Percentiles rank a stretch among this genome's conserved stretches.
Conservation (phyloP, 2,113 vertebrate species). For the Cichladusa arquata region DNA sequence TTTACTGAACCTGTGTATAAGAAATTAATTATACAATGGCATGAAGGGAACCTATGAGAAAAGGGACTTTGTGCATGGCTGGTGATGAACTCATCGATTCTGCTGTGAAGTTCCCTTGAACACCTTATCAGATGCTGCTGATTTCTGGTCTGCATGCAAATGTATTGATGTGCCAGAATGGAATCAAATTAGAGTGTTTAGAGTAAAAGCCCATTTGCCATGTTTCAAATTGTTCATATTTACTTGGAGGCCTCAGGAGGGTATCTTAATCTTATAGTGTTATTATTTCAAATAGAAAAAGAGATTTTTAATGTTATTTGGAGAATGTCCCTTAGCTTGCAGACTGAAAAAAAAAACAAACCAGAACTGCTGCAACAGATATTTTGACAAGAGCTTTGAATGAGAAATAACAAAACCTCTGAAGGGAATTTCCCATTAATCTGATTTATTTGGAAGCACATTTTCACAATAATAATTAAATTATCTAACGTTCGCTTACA, state of each 20-base stretch:
- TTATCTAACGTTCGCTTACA: constrained; percentile 61
- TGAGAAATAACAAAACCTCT: constrained; percentile 70
- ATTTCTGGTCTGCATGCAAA: constrained; percentile 7
- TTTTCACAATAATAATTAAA: constrained; percentile 70
- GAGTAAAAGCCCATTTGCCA: background rate
- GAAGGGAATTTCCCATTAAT: constrained; percentile 69
- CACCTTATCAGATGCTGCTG: background rate
- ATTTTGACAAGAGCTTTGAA: constrained; percentile 62
- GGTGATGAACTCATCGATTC: background rate
- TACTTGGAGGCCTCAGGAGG: constrained; percentile 22
- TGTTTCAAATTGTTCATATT: background rate
- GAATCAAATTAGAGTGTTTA: constrained; percentile 19
- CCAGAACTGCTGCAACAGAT: background rate
- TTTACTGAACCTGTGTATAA: constrained; percentile 5
- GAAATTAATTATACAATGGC: constrained; percentile 17
- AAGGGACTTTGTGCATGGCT: background rate
- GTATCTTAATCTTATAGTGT: background rate
- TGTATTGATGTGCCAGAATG: background rate
- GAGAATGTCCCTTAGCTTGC: constrained; percentile 12
- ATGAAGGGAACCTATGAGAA: constrained; percentile 27
- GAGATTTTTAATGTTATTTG: constrained; percentile 31
- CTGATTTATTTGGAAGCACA: constrained; percentile 70
- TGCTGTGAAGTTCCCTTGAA: background rate
- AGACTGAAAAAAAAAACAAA: background rate
- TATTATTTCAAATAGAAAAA: constrained; percentile 32